phyloP scores from a whole-genome alignment of 2,797 vertebrate genomes.

The Syndactyla subalaris region DNA sequence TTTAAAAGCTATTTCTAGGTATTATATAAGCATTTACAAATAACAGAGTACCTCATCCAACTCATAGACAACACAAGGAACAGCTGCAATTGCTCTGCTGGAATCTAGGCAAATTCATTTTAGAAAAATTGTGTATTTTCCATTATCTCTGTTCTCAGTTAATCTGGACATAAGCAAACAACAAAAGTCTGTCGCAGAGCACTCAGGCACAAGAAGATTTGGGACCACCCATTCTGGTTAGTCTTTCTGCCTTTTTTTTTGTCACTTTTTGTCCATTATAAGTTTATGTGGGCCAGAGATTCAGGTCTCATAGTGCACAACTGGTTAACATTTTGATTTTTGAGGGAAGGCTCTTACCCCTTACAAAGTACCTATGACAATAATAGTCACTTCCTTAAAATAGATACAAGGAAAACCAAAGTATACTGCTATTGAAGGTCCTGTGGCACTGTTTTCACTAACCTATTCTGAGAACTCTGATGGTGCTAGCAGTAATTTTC shows the following conservation, averaged over 20 bases:
- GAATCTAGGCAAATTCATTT: not conserved
- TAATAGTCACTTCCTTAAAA: not conserved
- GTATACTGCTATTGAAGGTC: not conserved
- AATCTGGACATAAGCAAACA: not conserved
- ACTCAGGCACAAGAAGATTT: not conserved
- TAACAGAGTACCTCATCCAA: not conserved
- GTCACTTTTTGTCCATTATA: not conserved
- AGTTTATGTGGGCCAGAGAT: not conserved
- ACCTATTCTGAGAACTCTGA: not conserved
- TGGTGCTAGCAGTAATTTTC: slow-evolving; percentile 11
- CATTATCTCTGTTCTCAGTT: not conserved
- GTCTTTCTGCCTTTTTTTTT: not conserved
- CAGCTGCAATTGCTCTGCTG: not conserved
- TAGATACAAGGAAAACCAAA: not conserved
- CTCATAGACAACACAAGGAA: not conserved
- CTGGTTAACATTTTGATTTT: not conserved
- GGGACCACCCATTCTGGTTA: not conserved
- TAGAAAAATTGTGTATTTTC: not conserved
- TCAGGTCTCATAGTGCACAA: not conserved
- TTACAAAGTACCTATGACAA: not conserved
- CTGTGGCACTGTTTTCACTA: not conserved
- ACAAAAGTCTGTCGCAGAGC: not conserved
- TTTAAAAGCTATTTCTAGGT: slow-evolving; percentile 35
- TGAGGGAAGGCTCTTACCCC: not conserved
- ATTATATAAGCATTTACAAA: not conserved